A percentile compares a stretch with the other conserved stretches of the same genome.
phyloP scores from a whole-genome alignment of 2,888 invertebrate species.

The Elaeidobius kamerunicus region DNA sequence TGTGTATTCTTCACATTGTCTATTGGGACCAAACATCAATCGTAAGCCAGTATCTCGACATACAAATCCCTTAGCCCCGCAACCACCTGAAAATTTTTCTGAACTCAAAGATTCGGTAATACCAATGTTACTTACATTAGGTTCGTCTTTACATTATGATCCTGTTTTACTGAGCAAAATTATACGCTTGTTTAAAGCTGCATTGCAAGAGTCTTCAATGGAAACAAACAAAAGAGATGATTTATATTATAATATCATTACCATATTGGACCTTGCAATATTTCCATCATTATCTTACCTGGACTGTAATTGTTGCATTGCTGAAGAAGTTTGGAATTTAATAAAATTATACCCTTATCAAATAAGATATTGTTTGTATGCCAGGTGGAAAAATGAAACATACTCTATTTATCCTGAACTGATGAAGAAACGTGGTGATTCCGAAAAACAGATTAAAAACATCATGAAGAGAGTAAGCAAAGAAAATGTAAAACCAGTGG shows the following conservation, averaged over 20 bases:
- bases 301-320: conserved; percentile 93
- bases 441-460: conserved; percentile 88
- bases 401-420: conserved; percentile 79
- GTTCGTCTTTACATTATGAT: conserved; percentile 85
- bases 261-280: conserved; percentile 82
- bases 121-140: conserved; percentile 82
- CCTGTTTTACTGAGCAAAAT: conserved; percentile 79
- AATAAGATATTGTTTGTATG: conserved; percentile 67
- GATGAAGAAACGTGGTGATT: conserved; percentile 79
- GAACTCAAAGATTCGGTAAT: conserved; percentile 74
- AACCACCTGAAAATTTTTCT: conserved; percentile 64
- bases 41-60: conserved; percentile 55
- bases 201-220: conserved; percentile 42
- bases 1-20: conserved; percentile 78
- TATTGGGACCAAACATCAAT: conserved; percentile 67
- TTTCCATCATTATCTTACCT: conserved; percentile 88
- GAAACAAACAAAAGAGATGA: conserved; percentile 37
- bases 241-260: conserved; percentile 79
- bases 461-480: conserved; percentile 97
- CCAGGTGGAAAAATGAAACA: conserved; percentile 94
- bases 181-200: conserved; percentile 53
- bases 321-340: conserved; percentile 94
- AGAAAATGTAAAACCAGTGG: conserved; percentile 96
- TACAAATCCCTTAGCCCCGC: conserved; percentile 60
- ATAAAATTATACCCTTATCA: conserved; percentile 85